These are phyloP conservation scores for Brachyistius frenatus DNA, from an alignment of 2,113 vertebrate genomes.

Conservation along the genomic window DNA sequence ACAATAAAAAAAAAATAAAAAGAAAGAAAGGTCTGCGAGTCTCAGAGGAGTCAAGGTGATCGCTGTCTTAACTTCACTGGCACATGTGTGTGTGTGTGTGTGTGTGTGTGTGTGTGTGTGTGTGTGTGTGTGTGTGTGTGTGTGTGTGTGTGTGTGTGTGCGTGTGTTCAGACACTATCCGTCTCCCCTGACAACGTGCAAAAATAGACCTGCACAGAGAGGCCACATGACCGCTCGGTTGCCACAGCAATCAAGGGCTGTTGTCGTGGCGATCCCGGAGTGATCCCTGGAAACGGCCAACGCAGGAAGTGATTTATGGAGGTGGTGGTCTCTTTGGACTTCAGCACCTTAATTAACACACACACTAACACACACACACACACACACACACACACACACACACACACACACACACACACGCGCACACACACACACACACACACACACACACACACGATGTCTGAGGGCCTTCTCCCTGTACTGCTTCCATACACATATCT, in stretches of 20 bases:
- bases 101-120: constrained; percentile 19
- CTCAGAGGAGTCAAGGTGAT: constrained; percentile 15
- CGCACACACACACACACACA: background rate
- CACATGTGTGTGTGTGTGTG: constrained; percentile 30
- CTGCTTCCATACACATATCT: constrained; percentile 28
- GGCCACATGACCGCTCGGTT: constrained; percentile 73
- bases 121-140: constrained; percentile 25
- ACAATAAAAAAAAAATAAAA: background rate
- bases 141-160: constrained; percentile 22
- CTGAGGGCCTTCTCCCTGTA: constrained; percentile 3
- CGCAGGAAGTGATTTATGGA: constrained; percentile 72
- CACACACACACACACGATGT: background rate
- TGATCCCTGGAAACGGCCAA: constrained; percentile 66
- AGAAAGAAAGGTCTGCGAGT: constrained; percentile 8
- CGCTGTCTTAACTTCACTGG: background rate
- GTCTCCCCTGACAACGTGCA: constrained; percentile 79
- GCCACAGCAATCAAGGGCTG: constrained; percentile 80
- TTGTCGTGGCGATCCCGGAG: constrained; percentile 73
- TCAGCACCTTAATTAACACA: constrained; percentile 63
- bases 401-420: background rate
- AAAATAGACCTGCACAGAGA: constrained; percentile 72
- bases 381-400: constrained; percentile 11
- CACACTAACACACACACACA: constrained; percentile 11
- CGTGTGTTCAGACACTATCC: constrained; percentile 62
- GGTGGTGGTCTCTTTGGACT: constrained; percentile 58